Evolutionary conservation across 2,797 vertebrate genomes (phyloP).

Genomic region (Microctenopoma steveboyesi): DNA sequence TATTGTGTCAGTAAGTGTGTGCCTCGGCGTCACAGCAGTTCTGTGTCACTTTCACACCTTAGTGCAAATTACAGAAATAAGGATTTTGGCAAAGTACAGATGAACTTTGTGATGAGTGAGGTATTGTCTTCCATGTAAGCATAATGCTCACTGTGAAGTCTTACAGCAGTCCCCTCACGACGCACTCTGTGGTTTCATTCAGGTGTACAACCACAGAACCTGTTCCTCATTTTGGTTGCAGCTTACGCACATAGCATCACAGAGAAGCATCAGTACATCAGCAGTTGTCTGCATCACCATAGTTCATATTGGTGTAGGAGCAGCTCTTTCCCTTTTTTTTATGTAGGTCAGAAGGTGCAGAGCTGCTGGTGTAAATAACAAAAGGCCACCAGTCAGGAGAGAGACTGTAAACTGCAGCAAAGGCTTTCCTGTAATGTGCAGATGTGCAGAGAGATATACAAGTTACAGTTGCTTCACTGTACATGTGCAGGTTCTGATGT

Average conservation of each 20-base stretch:
- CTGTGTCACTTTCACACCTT: slow-evolving; percentile 12
- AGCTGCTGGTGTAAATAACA: slow-evolving; percentile 46
- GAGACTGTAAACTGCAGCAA: slow-evolving; percentile 35
- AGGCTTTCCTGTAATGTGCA: neutral
- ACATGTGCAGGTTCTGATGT: neutral
- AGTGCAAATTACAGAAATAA: slow-evolving; percentile 13
- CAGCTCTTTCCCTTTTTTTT: slow-evolving; percentile 25
- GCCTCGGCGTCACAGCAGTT: slow-evolving; percentile 11
- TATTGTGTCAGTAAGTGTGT: slow-evolving; percentile 27
- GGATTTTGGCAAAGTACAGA: neutral
- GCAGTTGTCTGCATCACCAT: slow-evolving; percentile 15
- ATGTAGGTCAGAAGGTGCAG: slow-evolving; percentile 69
- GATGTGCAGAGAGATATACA: neutral
- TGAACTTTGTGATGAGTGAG: slow-evolving; percentile 5
- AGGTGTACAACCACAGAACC: slow-evolving; percentile 23
- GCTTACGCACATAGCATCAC: neutral
- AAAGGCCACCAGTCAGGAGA: slow-evolving; percentile 32
- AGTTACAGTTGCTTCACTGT: neutral
- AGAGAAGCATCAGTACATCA: slow-evolving; percentile 11
- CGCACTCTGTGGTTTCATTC: slow-evolving; percentile 33
- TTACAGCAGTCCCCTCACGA: slow-evolving; percentile 14
- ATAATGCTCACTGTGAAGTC: slow-evolving; percentile 14
- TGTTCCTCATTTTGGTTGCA: neutral
- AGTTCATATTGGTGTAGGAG: slow-evolving; percentile 34
- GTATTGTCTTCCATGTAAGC: neutral